phyloP scores from a whole-genome alignment of 2,113 vertebrate species.

The Pachypanchax playfairii region DNA sequence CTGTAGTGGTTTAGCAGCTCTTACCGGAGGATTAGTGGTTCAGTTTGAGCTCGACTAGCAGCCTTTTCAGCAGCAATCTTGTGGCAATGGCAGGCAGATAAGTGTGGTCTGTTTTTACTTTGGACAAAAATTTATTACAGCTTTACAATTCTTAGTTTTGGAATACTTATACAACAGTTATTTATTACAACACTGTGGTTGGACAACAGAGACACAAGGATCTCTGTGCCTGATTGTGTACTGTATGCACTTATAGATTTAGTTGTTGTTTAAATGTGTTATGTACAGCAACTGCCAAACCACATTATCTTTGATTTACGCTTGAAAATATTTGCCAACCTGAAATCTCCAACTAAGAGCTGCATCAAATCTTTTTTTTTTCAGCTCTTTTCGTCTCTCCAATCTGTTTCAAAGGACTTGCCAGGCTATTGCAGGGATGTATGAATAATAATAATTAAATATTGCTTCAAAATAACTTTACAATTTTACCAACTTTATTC shows the following conservation, averaged over 20 bases:
- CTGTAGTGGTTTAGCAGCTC: slow-evolving; percentile 66
- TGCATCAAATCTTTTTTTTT: background rate
- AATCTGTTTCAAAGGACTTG: too few relatives aligned
- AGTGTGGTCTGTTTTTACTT: slow-evolving; percentile 41
- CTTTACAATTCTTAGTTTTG: too few relatives aligned
- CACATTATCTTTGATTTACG: background rate
- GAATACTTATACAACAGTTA: too few relatives aligned
- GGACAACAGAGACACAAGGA: too few relatives aligned
- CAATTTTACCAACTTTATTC: slow-evolving; percentile 1
- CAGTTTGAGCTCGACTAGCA: slow-evolving; percentile 43
- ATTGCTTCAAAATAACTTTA: background rate
- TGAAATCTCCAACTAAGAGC: too few relatives aligned
- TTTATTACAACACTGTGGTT: too few relatives aligned
- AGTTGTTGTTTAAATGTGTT: too few relatives aligned
- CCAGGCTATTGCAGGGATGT: too few relatives aligned
- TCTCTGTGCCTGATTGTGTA: too few relatives aligned
- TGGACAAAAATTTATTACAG: too few relatives aligned
- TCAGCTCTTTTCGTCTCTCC: background rate
- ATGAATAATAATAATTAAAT: background rate
- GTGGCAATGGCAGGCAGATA: slow-evolving; percentile 31
- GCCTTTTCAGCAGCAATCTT: slow-evolving; percentile 33
- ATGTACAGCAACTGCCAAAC: too few relatives aligned
- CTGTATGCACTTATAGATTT: too few relatives aligned
- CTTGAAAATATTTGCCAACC: background rate
- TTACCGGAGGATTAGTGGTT: slow-evolving; percentile 65